phyloP scores from a whole-genome alignment of 2,888 invertebrate genomes.

The Eueremaeus valkanovi region DNA sequence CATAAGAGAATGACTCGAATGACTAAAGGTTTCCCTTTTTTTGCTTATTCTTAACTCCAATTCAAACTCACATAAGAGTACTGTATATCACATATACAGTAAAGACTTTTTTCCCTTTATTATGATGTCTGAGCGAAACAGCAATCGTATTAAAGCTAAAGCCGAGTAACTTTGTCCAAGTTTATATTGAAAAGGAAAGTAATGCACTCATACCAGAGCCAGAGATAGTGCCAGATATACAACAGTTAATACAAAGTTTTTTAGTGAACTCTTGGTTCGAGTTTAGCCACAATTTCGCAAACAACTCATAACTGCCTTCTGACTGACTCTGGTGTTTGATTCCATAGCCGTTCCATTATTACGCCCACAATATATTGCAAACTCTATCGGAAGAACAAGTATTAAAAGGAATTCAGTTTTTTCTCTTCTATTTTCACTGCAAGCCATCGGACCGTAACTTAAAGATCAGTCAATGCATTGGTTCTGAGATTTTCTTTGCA shows the following conservation, averaged over 20 bases:
- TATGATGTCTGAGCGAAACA: background rate
- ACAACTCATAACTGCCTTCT: background rate
- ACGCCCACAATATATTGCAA: background rate
- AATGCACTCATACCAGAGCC: background rate
- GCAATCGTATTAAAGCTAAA: background rate
- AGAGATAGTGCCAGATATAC: background rate
- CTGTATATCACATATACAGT: constrained; percentile 12
- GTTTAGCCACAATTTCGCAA: background rate
- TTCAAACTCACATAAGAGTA: background rate
- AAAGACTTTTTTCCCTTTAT: background rate
- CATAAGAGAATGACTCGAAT: background rate
- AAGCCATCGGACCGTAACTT: background rate
- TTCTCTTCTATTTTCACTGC: background rate
- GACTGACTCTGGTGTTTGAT: background rate
- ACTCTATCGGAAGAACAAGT: background rate
- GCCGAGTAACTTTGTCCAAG: background rate
- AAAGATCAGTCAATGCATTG: background rate
- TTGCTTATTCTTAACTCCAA: background rate
- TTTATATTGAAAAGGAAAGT: background rate
- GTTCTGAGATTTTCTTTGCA: background rate
- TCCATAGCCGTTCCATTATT: background rate
- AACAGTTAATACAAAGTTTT: background rate
- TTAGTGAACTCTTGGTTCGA: background rate
- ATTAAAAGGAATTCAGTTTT: background rate
- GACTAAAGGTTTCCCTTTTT: background rate